A percentile compares a stretch with the other conserved stretches of the same genome.
Evolutionary conservation across 2,113 vertebrate species (phyloP).

Genomic region (Sylvicapra grimmia): DNA sequence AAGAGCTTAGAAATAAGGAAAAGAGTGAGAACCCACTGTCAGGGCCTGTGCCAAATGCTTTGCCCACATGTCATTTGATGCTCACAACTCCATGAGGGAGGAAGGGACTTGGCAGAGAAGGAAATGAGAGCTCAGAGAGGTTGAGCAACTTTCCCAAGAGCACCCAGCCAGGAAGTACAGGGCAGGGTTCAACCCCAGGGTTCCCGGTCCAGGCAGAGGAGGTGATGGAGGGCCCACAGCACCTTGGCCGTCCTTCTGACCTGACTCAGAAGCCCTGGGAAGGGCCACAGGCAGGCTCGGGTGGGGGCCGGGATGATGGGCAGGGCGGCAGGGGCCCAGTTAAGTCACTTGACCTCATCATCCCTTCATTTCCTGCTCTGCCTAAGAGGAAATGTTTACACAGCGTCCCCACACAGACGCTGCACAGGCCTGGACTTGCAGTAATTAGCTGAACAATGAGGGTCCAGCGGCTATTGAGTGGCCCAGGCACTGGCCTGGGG

Average conservation of each 20-base stretch:
- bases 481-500: constrained; percentile 18
- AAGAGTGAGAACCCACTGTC: too few species aligned
- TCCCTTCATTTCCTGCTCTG: constrained; percentile 60
- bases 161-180: not conserved
- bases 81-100: not conserved
- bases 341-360: constrained; percentile 52
- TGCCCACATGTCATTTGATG: fast-evolving
- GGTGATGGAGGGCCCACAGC: fast-evolving
- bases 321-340: not conserved
- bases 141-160: not conserved
- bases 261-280: not conserved
- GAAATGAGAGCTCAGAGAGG: not conserved
- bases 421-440: not conserved
- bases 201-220: not conserved
- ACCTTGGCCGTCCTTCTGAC: not conserved
- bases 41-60: not conserved
- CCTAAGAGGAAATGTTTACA: constrained; percentile 55
- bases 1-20: not conserved
- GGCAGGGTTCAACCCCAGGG: not conserved
- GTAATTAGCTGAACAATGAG: constrained; percentile 43
- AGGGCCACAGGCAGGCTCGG: not conserved
- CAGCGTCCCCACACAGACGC: not conserved
- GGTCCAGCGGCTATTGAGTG: not conserved
- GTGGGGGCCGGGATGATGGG: not conserved
- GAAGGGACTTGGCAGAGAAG: too few species aligned